phyloP scores from a whole-genome alignment of 1,140 invertebrate species.

The Holcopasites calliopsidis region DNA sequence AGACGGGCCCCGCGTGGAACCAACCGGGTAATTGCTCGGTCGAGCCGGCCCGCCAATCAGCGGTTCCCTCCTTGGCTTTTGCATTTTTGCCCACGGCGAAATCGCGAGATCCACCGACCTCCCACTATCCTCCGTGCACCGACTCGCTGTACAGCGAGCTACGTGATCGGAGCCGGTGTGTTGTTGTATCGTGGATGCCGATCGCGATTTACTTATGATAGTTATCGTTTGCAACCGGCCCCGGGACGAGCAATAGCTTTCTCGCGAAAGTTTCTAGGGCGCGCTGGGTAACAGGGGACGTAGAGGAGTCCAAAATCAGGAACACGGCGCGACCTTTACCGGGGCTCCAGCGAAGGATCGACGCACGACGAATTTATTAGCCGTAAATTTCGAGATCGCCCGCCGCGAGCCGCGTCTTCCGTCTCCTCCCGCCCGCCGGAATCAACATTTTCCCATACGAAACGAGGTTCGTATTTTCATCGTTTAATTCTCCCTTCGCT shows the following conservation, averaged over 20 bases:
- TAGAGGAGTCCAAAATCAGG: slow-evolving; percentile 9
- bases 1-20: slow-evolving; percentile 45
- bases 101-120: slow-evolving; percentile 51
- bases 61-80: slow-evolving; percentile 40
- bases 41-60: slow-evolving; percentile 42
- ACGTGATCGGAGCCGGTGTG: slow-evolving; percentile 51
- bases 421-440: not conserved
- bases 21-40: slow-evolving; percentile 64
- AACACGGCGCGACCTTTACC: slow-evolving; percentile 6
- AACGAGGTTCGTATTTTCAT: not conserved
- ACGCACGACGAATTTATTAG: slow-evolving; percentile 2
- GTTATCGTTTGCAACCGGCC: slow-evolving; percentile 44
- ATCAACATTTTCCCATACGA: slow-evolving; percentile 1
- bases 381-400: not conserved
- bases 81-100: slow-evolving; percentile 62
- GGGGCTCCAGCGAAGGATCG: not conserved
- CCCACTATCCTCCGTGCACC: slow-evolving; percentile 6
- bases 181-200: slow-evolving; percentile 45
- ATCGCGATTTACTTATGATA: slow-evolving; percentile 69
- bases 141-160: not conserved
- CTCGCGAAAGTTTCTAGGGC: slow-evolving; percentile 8
- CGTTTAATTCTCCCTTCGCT: slow-evolving; percentile 1
- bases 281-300: not conserved
- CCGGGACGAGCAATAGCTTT: slow-evolving; percentile 52
- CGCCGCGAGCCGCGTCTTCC: not conserved